Evolutionary conservation across 2,888 invertebrate genomes (phyloP), one percentile per base, ranked within the genome.

Genomic region (Pollenia angustigena): DNA sequence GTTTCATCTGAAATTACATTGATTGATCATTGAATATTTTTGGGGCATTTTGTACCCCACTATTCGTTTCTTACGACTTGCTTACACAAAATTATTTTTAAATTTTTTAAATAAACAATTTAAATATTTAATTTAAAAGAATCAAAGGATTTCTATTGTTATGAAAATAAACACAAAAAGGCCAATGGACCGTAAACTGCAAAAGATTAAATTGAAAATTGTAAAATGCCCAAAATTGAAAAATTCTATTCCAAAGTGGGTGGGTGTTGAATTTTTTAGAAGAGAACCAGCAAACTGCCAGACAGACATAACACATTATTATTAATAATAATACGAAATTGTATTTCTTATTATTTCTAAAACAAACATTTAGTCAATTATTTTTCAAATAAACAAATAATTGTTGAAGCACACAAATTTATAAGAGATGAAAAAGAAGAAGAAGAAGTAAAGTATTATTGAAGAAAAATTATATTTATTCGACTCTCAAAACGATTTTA

Each of bases 361-460:
- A 64, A 74, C 12, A 74, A 81, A 74, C 66, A 66, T 68, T 46
- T 46, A n/a, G 12, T 14, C 40, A 80, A 80, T 71, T 16, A 54
- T 62, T 80, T 71, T 64, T 11, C 23, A 81, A 81, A 81, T 74
- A 74, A 81, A 58, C 66, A 74, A 66, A 48, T 78, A 12, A 14
- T 42, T 11, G 50, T 40, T 7, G 4, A 40, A 4, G 9, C 40
- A 16, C 52, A 69, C 40, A 40, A 32, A 54, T 11, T 44, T 52
- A 11, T n/a, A 10, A 23, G 14, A 46, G 58, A 4, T n/a, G n/a
- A 52, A 46, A 56, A 42, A 2, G 12, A 14, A n/a, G 11, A 9
- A 6, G 32, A 12, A n/a, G 4, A 11, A 23, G 58, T 2, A 42
- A 62, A 18, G 42, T 14, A 18, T 16, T 50, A 40, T 48, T 40